These are phyloP conservation scores for Agonopterix heracliana DNA, from an alignment of 2,888 invertebrate species.

Conservation along the genomic window DNA sequence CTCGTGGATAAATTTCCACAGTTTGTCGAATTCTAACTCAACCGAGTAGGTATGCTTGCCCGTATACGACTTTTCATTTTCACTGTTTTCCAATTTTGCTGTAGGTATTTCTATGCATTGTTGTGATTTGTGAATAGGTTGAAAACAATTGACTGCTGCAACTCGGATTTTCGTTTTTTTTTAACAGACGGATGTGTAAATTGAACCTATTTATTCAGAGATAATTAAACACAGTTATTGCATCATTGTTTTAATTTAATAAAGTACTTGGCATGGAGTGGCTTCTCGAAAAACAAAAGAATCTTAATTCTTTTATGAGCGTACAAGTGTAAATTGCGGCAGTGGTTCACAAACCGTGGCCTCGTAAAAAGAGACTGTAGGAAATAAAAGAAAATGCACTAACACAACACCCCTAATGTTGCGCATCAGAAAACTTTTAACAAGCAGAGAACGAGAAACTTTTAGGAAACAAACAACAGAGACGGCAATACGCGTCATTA, in stretches of 20 bases:
- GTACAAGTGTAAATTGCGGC: too few species aligned
- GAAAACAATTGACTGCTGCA: too few species aligned
- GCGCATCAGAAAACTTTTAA: constrained; percentile 49
- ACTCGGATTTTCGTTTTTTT: too few species aligned
- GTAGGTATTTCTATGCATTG: background rate
- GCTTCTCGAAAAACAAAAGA: too few species aligned
- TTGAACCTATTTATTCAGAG: too few species aligned
- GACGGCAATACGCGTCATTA: constrained; percentile 69
- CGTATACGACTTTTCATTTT: constrained; percentile 36
- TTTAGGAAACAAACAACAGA: constrained; percentile 60
- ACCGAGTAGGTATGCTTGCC: constrained; percentile 20
- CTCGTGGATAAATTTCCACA: constrained; percentile 24
- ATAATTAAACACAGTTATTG: too few species aligned
- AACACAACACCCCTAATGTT: constrained; percentile 31
- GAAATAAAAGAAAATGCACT: constrained; percentile 2
- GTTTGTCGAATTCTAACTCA: constrained; percentile 30
- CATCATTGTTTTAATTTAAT: too few species aligned
- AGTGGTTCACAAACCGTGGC: too few species aligned
- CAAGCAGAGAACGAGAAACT: constrained; percentile 49
- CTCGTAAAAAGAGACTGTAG: background rate
- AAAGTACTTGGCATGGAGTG: too few species aligned
- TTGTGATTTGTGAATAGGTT: constrained; percentile 6
- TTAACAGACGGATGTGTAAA: too few species aligned
- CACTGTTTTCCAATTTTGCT: constrained; percentile 33
- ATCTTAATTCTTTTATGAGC: too few species aligned